Conservation (phyloP, 2,888 invertebrate genomes). For the Merodon equestris region DNA sequence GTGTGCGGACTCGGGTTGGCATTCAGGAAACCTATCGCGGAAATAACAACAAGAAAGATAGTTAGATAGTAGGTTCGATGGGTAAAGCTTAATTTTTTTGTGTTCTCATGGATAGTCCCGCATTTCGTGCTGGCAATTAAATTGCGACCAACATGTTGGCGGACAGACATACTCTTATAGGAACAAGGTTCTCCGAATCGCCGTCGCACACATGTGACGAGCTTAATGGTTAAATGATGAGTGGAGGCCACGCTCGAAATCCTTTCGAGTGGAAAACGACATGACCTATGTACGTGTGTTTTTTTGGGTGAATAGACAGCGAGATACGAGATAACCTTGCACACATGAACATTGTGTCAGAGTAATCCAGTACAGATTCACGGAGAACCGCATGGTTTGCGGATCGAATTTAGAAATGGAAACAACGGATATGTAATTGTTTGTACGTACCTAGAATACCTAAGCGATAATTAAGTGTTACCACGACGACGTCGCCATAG, state of each 20-base stretch:
- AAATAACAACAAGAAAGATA: constrained; percentile 22
- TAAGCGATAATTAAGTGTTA: constrained; percentile 97
- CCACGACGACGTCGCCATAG: constrained; percentile 94
- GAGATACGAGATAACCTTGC: constrained; percentile 32
- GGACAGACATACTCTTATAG: constrained; percentile 27
- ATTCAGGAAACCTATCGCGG: constrained; percentile 88
- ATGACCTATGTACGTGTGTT: constrained; percentile 41
- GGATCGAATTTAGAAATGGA: constrained; percentile 17
- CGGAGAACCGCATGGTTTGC: not conserved
- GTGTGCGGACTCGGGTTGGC: constrained; percentile 91
- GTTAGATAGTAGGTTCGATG: not conserved
- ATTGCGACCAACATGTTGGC: constrained; percentile 32
- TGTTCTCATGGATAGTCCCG: constrained; percentile 11
- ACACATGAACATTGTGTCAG: too few species aligned
- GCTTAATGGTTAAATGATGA: constrained; percentile 62
- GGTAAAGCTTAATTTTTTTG: constrained; percentile 16
- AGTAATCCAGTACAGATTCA: not conserved
- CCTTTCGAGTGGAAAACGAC: constrained; percentile 49
- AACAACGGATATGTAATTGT: constrained; percentile 36
- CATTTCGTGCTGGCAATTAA: constrained; percentile 37
- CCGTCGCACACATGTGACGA: constrained; percentile 58
- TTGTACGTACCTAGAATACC: constrained; percentile 87
- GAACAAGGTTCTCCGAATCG: constrained; percentile 57
- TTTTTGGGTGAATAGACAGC: too few species aligned
- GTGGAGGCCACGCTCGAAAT: constrained; percentile 5